Evolutionary conservation across 2,888 invertebrate species (phyloP), one percentile per base, ranked within the genome.

Genomic region (Drosophila limbata): DNA sequence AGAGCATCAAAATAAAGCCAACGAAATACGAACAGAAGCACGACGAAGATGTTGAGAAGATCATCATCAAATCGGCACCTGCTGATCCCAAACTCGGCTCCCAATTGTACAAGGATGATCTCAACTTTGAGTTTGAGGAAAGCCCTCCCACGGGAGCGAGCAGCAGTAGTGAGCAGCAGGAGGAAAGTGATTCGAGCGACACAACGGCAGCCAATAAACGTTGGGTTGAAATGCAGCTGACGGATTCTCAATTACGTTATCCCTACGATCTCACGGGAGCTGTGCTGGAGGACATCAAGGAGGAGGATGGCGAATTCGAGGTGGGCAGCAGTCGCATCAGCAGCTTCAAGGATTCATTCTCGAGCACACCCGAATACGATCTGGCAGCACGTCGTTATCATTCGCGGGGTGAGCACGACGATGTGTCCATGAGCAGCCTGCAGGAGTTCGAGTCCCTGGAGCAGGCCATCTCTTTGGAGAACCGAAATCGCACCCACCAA

Each of bases 401-500:
- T 87, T 95, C 96, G 4, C 95, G 95, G 78, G 87, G 89, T 9
- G 98, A 98, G 81, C 96, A 97, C 90, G 98, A 98, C 90, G 97
- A 98, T 90, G 94, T 97, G 44, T 98, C 98, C 0, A 95, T 98
- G 92, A 97, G 96, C 76, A 98, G 98, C 6, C 94, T 98, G 68
- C 97, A 98, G 92, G 98, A 98, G 91, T 98, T 98, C 93, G 98
- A 98, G 93, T 96, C 96, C 73, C 93, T 98, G 13, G 98, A 98
- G 92, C 95, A 95, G 81, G 96, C 97, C 1, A 95, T 98, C 88
- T 95, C 95, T 0, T 94, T 96, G 90, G 97, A 97, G 91, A 96
- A 96, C 91, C 95, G 95, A 82, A 95, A 95, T 86, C 94, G 94
- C 80, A 83, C 85, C 1, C 90, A 91, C 47, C 95, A 95, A 59